A percentile compares a stretch with the other conserved stretches of the same genome.
Evolutionary conservation across 1,140 invertebrate species (phyloP).

Genomic region (Drosophila neocordata): DNA sequence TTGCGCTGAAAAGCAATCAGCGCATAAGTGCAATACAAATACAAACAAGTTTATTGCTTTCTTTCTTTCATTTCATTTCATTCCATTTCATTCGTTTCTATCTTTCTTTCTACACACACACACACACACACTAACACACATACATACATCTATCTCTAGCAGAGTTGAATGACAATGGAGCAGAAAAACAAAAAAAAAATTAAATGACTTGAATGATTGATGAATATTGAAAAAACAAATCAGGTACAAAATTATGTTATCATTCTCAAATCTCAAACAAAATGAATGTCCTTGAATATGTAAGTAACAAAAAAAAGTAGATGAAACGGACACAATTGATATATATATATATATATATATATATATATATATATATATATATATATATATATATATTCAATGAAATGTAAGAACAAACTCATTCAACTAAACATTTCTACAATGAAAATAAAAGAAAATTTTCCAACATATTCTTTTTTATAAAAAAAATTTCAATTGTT

Average conservation of each 20-base stretch:
- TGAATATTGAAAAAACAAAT: not conserved
- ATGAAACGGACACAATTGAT: no score
- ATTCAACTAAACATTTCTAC: no score
- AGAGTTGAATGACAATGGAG: not conserved
- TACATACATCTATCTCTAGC: not conserved
- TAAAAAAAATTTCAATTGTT: no score
- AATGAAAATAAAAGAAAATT: no score
- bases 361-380: no score
- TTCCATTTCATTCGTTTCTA: not conserved
- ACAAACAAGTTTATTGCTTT: conserved; percentile 70
- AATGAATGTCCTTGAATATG: no score
- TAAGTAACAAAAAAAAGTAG: no score
- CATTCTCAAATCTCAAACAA: not conserved
- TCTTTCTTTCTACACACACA: not conserved
- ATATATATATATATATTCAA: no score
- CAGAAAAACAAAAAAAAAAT: not conserved
- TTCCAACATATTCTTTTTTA: no score
- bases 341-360: no score
- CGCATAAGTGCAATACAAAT: conserved; percentile 70
- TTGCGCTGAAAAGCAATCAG: conserved; percentile 70
- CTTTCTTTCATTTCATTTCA: conserved; percentile 23
- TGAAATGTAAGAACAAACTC: no score
- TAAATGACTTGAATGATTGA: not conserved
- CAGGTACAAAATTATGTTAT: not conserved
- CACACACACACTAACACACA: no score